Evolutionary conservation across 2,888 invertebrate genomes (phyloP).

Genomic region (Buathra laborator): DNA sequence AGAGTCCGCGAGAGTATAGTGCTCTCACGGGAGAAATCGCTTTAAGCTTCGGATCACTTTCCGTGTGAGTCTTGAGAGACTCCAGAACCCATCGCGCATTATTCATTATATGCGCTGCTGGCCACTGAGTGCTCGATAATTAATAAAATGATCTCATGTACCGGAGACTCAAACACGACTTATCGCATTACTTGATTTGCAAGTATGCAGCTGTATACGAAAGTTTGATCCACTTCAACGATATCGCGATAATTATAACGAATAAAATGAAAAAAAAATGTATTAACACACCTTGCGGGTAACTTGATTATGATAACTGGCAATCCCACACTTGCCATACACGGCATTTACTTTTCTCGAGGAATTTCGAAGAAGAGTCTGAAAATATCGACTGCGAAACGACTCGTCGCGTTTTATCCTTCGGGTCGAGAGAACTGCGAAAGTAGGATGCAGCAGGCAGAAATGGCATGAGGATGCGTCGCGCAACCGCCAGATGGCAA

Average conservation of each 20-base stretch:
- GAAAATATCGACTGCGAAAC: slow-evolving; percentile 83
- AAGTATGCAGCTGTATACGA: slow-evolving; percentile 65
- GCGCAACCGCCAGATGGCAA: slow-evolving; percentile 84
- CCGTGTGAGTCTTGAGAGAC: slow-evolving; percentile 58
- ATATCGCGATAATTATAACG: slow-evolving; percentile 16
- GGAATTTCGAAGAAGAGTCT: slow-evolving; percentile 48
- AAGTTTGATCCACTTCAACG: slow-evolving; percentile 9
- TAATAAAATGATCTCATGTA: slow-evolving; percentile 69
- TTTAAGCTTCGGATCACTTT: slow-evolving; percentile 56
- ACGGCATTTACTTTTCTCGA: slow-evolving; percentile 39
- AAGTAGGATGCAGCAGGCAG: slow-evolving; percentile 74
- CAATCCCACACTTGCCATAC: slow-evolving; percentile 35
- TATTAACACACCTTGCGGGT: background rate
- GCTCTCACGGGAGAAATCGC: slow-evolving; percentile 68
- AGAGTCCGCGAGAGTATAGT: slow-evolving; percentile 37
- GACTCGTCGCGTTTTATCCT: slow-evolving; percentile 71
- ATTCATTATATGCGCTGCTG: slow-evolving; percentile 65
- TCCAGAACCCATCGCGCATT: slow-evolving; percentile 40
- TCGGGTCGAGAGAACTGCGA: slow-evolving; percentile 66
- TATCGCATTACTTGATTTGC: slow-evolving; percentile 70
- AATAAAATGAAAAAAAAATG: background rate
- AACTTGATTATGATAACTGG: slow-evolving; percentile 12
- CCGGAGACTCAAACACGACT: slow-evolving; percentile 36
- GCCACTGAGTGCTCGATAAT: slow-evolving; percentile 69
- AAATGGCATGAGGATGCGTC: slow-evolving; percentile 78